Evolutionary conservation across 35 echinoderm and acorn worm species (phyloP).

Genomic region (Heliocidaris tuberculata): DNA sequence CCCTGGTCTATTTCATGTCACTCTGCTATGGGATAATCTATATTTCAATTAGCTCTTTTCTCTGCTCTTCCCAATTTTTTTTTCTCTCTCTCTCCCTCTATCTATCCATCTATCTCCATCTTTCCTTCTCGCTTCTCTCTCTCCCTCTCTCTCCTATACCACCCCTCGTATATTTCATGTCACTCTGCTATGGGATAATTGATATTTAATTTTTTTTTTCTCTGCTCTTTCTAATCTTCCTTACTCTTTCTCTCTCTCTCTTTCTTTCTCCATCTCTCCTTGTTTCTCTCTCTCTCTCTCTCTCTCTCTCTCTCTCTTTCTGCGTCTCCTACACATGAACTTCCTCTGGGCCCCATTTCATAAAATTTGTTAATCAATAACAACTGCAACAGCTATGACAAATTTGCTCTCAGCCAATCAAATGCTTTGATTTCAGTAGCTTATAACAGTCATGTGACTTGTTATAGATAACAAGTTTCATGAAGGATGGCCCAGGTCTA

Average conservation of each 20-base stretch:
- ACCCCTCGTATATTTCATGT: not conserved
- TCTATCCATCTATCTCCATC: not conserved
- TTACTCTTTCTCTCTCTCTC: not conserved
- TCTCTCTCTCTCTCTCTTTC: not conserved
- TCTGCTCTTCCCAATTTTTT: not conserved
- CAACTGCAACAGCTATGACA: no score
- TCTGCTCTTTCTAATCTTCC: not conserved
- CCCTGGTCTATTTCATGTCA: not conserved
- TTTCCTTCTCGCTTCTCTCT: not conserved
- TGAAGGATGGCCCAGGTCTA: no score
- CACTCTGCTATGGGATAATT: conserved; percentile 13
- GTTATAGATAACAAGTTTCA: no score
- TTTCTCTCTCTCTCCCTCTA: not conserved
- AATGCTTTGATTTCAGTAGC: no score
- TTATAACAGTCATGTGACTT: no score
- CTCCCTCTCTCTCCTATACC: not conserved
- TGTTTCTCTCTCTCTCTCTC: not conserved
- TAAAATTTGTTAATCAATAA: no score
- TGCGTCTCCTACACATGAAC: no score
- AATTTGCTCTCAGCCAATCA: no score
- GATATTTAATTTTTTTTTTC: conserved; percentile 15
- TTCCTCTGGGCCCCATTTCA: no score
- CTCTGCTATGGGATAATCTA: conserved; percentile 12
- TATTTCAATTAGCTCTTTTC: conserved; percentile 28
- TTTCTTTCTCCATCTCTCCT: not conserved